Percentiles rank a stretch among this genome's conserved stretches.
phyloP scores from a whole-genome alignment of 2,888 invertebrate genomes.

The Drymonia ruficornis region DNA sequence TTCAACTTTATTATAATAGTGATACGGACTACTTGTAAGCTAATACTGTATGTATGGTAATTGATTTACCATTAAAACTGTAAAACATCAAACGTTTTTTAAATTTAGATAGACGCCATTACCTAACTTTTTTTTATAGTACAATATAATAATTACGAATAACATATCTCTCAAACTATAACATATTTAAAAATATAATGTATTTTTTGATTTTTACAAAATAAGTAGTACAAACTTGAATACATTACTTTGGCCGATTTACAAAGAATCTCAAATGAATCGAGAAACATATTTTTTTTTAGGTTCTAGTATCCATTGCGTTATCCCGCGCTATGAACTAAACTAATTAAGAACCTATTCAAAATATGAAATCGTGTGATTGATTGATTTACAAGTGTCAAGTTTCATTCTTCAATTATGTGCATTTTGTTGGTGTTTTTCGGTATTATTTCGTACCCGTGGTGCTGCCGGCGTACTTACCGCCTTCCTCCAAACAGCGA shows the following conservation, averaged over 20 bases:
- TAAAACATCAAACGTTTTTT: constrained; percentile 15
- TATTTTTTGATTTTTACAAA: not conserved
- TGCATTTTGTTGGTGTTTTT: too few relatives aligned
- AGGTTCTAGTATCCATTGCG: too few relatives aligned
- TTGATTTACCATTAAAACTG: constrained; percentile 57
- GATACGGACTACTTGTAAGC: constrained; percentile 46
- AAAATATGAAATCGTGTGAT: not conserved
- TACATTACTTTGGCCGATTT: not conserved
- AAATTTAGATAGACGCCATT: constrained; percentile 2
- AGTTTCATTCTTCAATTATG: too few relatives aligned
- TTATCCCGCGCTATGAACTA: too few relatives aligned
- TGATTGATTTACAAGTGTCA: not conserved
- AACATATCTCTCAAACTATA: not conserved
- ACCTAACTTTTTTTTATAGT: not conserved
- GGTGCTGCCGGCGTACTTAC: not conserved
- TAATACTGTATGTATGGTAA: constrained; percentile 53
- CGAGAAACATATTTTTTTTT: too few relatives aligned
- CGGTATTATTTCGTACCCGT: not conserved
- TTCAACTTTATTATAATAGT: constrained; percentile 36
- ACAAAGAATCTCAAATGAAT: too few relatives aligned
- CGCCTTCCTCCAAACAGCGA: constrained; percentile 13
- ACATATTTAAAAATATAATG: not conserved
- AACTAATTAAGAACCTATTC: not conserved
- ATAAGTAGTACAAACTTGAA: not conserved
- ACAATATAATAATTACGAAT: not conserved